These are phyloP conservation scores for Leptinotarsa defecta DNA, from an alignment of 1,140 invertebrate genomes.

Conservation along the genomic window DNA sequence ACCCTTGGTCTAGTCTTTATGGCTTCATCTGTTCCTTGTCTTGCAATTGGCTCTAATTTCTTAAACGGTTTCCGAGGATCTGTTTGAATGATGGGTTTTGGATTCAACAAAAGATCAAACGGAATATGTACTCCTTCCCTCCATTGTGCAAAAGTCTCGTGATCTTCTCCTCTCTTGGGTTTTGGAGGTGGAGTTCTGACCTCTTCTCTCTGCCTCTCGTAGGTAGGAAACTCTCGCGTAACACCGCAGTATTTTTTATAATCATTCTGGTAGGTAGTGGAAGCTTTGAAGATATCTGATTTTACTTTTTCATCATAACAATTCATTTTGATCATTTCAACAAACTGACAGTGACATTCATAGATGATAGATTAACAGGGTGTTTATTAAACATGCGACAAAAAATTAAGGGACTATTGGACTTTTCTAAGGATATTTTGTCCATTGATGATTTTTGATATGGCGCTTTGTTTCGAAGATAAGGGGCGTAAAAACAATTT, in stretches of 20 bases:
- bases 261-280: conserved; percentile 46
- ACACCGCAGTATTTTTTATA: conserved; percentile 42
- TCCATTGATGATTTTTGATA: no score
- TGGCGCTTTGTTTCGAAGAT: no score
- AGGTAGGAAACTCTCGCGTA: conserved; percentile 24
- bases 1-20: conserved; percentile 57
- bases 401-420: no score
- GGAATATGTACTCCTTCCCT: conserved; percentile 46
- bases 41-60: neutral
- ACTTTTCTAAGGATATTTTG: no score
- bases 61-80: conserved; percentile 40
- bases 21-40: conserved; percentile 41
- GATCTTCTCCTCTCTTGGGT: conserved; percentile 33
- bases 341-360: no score
- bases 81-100: conserved; percentile 44
- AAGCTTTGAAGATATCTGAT: conserved; percentile 38
- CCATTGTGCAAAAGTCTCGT: conserved; percentile 45
- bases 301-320: conserved; percentile 42
- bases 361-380: no score
- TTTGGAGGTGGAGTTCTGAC: conserved; percentile 19
- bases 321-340: conserved; percentile 25
- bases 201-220: conserved; percentile 32
- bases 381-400: no score
- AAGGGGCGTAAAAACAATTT: no score
- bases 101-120: conserved; percentile 43